Conservation (phyloP, 2,888 invertebrate genomes). For the Tigriopus californicus region DNA sequence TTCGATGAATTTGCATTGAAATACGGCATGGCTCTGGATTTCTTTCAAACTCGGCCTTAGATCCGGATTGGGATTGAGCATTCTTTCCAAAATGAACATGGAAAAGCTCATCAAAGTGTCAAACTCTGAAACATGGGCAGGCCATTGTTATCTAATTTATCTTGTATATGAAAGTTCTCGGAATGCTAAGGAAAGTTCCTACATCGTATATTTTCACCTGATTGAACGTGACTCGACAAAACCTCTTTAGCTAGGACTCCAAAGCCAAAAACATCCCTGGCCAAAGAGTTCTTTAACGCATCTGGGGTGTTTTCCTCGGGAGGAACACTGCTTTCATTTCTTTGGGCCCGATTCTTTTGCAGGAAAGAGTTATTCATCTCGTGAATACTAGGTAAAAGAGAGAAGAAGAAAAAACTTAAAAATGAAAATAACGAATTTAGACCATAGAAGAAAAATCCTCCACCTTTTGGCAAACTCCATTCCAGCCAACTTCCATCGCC, state of each 20-base stretch:
- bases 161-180: too few species aligned
- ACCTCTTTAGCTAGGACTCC: constrained; percentile 54
- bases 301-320: constrained; percentile 36
- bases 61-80: too few species aligned
- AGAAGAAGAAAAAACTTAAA: background rate
- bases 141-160: too few species aligned
- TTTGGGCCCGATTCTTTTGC: too few species aligned
- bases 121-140: too few species aligned
- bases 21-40: background rate
- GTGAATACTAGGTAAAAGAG: too few species aligned
- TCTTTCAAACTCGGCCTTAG: too few species aligned
- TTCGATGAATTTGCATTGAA: background rate
- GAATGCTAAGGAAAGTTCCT: too few species aligned
- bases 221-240: constrained; percentile 29
- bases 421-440: background rate
- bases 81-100: too few species aligned
- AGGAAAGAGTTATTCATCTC: too few species aligned
- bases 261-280: constrained; percentile 57
- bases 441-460: background rate
- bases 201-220: too few species aligned
- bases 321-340: constrained; percentile 46
- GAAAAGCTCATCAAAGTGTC: too few species aligned
- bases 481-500: background rate
- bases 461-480: background rate
- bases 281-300: constrained; percentile 25